Evolutionary conservation across 30 jellyfish, hydroid and myxozoan genomes (phyloP).

Genomic region (Rhopilema esculentum): DNA sequence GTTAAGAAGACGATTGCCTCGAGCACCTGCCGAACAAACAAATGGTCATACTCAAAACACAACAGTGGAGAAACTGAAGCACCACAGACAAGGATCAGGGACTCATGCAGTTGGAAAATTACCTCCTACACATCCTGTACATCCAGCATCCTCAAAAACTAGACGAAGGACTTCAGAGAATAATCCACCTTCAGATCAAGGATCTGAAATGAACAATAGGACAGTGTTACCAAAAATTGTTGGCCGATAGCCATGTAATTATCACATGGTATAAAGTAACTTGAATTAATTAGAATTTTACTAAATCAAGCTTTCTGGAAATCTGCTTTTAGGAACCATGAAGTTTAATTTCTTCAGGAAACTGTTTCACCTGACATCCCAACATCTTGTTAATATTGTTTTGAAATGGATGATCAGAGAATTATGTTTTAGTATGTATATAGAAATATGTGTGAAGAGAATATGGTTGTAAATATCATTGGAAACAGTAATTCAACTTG

Average conservation of each 20-base stretch:
- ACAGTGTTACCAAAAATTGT: constrained; percentile 94
- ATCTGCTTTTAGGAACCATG: neutral
- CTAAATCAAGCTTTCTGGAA: neutral
- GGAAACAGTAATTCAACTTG: neutral
- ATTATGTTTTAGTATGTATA: constrained; percentile 6
- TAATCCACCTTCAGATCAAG: constrained; percentile 69
- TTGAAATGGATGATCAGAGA: neutral
- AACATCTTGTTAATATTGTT: neutral
- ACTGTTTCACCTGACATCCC: neutral
- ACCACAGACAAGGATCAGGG: constrained; percentile 91
- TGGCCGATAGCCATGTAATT: constrained; percentile 67
- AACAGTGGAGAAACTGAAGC: constrained; percentile 74
- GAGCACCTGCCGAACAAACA: constrained; percentile 88
- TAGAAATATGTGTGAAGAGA: constrained; percentile 16
- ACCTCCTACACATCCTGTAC: constrained; percentile 90
- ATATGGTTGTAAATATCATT: constrained; percentile 18
- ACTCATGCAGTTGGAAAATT: constrained; percentile 73
- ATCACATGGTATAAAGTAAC: neutral
- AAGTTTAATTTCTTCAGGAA: neutral
- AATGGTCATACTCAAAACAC: constrained; percentile 46
- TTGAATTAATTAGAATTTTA: neutral
- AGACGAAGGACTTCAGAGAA: constrained; percentile 91
- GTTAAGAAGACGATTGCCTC: constrained; percentile 91
- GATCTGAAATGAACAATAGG: constrained; percentile 81
- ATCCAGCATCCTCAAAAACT: constrained; percentile 90